Conservation (phyloP, 1,140 invertebrate species). For the Teleopsis dalmanni region DNA sequence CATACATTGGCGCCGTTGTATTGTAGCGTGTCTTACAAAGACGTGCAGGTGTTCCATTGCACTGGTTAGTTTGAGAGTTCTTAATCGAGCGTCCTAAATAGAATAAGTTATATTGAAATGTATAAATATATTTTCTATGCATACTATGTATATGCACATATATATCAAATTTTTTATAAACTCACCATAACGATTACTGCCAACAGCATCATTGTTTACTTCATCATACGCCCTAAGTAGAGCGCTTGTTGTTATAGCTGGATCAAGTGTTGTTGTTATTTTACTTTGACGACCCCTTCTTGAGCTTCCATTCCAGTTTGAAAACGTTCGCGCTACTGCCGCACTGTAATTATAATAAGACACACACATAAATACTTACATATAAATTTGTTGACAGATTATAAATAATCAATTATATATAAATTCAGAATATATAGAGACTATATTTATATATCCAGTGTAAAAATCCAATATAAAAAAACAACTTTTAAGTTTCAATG, state of each 20-base stretch:
- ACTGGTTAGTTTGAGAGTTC: constrained; percentile 36
- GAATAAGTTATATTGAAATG: constrained; percentile 4
- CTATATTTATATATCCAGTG: too few species aligned
- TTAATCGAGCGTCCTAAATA: constrained; percentile 35
- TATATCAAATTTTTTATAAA: constrained; percentile 1
- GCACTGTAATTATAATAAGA: too few species aligned
- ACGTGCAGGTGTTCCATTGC: constrained; percentile 59
- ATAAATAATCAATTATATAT: too few species aligned
- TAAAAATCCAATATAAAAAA: too few species aligned
- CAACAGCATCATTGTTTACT: constrained; percentile 44
- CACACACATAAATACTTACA: too few species aligned
- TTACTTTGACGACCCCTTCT: constrained; percentile 42
- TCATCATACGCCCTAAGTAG: constrained; percentile 57
- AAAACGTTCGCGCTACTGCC: constrained; percentile 56
- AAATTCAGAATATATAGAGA: too few species aligned
- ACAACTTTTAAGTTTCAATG: too few species aligned
- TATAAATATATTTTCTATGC: neutral
- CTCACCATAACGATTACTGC: constrained; percentile 41
- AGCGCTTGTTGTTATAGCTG: constrained; percentile 60
- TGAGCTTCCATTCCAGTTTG: constrained; percentile 43
- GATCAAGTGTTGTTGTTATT: constrained; percentile 57
- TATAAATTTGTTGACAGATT: too few species aligned
- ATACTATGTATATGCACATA: too few species aligned
- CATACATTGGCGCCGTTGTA: constrained; percentile 88
- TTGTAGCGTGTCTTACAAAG: constrained; percentile 83